Evolutionary conservation across 2,113 vertebrate species (phyloP).

Genomic region (Rana temporaria): DNA sequence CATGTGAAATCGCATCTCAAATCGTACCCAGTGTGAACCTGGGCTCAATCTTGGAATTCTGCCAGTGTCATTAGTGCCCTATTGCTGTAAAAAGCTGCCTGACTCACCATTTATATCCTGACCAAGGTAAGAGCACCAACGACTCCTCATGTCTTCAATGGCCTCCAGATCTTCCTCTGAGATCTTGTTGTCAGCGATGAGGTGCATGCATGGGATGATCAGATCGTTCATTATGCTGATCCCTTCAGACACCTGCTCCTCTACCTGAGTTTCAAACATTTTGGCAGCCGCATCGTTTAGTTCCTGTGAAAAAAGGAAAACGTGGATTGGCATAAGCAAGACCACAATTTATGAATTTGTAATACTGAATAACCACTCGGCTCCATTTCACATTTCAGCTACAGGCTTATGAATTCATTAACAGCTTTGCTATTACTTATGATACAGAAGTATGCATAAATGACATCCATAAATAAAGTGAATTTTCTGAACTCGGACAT

Average conservation of each 20-base stretch:
- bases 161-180: constrained; percentile 86
- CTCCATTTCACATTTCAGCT: too few species aligned
- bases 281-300: constrained; percentile 85
- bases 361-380: too few species aligned
- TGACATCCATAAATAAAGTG: too few species aligned
- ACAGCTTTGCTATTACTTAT: too few species aligned
- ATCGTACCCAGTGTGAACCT: too few species aligned
- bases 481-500: too few species aligned
- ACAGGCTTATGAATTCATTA: too few species aligned
- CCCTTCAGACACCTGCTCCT: constrained; percentile 81
- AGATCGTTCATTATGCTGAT: constrained; percentile 86
- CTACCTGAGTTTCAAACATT: constrained; percentile 84
- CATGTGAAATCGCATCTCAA: too few species aligned
- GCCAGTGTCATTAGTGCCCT: background rate
- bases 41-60: too few species aligned
- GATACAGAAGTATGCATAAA: too few species aligned
- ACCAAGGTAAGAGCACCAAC: constrained; percentile 93
- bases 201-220: constrained; percentile 94
- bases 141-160: constrained; percentile 87
- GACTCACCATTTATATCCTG: constrained; percentile 89
- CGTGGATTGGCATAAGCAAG: background rate
- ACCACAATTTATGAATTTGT: too few species aligned
- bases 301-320: constrained; percentile 69
- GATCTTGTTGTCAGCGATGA: constrained; percentile 80
- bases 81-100: too few species aligned